Evolutionary conservation across 2,888 invertebrate genomes (phyloP), one percentile per base, ranked within the genome.

Genomic region (Spodoptera littoralis): DNA sequence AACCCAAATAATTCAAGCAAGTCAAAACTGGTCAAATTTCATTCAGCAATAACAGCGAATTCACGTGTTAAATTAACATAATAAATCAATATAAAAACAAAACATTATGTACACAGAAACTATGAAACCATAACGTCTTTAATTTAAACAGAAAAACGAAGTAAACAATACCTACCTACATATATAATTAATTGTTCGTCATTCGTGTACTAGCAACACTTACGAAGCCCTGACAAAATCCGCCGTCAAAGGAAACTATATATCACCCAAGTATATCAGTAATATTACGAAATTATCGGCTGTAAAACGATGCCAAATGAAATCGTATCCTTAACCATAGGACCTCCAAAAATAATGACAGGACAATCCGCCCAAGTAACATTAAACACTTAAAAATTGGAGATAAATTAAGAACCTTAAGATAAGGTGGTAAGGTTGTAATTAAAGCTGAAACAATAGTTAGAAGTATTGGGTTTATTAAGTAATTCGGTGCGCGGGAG

Each of bases 301-400:
- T 73, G 69, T 75, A 78, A 81, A 81, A 82, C 80, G 76, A 76
- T 86, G 86, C 80, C 86, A 86, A 91, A 90, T 80, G 90, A 92
- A 92, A 92, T 87, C 90, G 88, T 65, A 88, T 91, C 91, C 91
- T 89, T 74, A 55, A 79, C 78, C 81, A 83, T 76, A 73, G 84
- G 85, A 85, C 92, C 91, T 92, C 88, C 87, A 88, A 88, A 88
- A 60, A 67, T 92, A 91, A 92, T 90, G 82, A 86, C 91, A 91
- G 90, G 92, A 91, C 90, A 84, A 80, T 70, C 77, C 67, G 66
- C 74, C 80, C 65, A 80, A 70, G 46, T 70, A 51, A 64, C n/a
- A 48, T 57, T 53, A 57, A 70, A 48, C 18, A 51, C 22, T 61
- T 11, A 41, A 52, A 54, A 53, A 46, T 11, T 44, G 43, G 45